phyloP scores from a whole-genome alignment of 2,797 vertebrate species.

The Sebastes minor region DNA sequence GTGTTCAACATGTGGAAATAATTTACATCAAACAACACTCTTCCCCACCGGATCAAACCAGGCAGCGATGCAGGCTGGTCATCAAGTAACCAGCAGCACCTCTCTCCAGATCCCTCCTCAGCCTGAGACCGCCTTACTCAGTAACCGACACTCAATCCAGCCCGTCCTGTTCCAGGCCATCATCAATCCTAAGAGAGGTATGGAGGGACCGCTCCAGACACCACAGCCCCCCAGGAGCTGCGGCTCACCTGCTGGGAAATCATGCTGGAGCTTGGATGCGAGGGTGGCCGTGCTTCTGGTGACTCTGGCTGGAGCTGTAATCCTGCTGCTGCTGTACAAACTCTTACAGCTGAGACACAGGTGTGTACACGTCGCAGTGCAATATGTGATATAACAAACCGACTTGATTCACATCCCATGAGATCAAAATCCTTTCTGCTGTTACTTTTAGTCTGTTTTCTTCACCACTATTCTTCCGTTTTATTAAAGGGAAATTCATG shows the following conservation, averaged over 20 bases:
- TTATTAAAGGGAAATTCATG: background rate
- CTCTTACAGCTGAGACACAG: slow-evolving; percentile 78
- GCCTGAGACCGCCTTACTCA: background rate
- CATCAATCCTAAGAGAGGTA: slow-evolving; percentile 29
- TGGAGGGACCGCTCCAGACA: slow-evolving; percentile 46
- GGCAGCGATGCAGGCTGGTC: slow-evolving; percentile 51
- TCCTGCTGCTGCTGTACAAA: slow-evolving; percentile 78
- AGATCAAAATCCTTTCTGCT: background rate
- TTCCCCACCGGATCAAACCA: background rate
- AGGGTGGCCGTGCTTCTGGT: slow-evolving; percentile 67
- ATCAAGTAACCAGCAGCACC: slow-evolving; percentile 38
- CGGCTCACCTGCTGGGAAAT: slow-evolving; percentile 37
- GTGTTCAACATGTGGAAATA: slow-evolving; percentile 10
- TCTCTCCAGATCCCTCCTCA: slow-evolving; percentile 53
- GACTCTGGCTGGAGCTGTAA: slow-evolving; percentile 72
- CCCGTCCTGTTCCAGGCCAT: background rate
- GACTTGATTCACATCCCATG: background rate
- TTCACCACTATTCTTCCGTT: background rate
- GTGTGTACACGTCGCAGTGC: slow-evolving; percentile 28
- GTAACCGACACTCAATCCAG: slow-evolving; percentile 13
- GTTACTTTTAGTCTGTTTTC: background rate
- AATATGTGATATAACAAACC: background rate
- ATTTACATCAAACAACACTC: background rate
- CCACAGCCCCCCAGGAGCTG: slow-evolving; percentile 49
- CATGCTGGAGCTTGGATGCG: slow-evolving; percentile 69